phyloP scores from a whole-genome alignment of 2,888 invertebrate genomes.

The Drosophila formosana region DNA sequence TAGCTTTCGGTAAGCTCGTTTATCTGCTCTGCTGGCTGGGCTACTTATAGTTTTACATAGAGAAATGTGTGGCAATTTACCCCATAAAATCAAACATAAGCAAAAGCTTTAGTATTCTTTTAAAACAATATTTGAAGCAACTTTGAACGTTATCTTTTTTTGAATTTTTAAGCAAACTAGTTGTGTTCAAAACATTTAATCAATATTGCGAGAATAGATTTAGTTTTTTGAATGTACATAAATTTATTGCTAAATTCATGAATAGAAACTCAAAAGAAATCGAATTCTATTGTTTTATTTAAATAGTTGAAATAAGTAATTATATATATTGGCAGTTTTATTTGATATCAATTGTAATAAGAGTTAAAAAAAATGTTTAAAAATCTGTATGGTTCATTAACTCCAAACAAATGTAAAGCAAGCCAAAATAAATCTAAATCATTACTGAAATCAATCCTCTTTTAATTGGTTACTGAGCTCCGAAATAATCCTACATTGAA shows the following conservation, averaged over 20 bases:
- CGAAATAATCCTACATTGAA: constrained; percentile 20
- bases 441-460: constrained; percentile 16
- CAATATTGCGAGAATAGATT: too few relatives aligned
- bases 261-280: too few relatives aligned
- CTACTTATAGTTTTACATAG: constrained; percentile 19
- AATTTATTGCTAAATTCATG: too few relatives aligned
- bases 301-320: too few relatives aligned
- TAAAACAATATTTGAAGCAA: not conserved
- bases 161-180: not conserved
- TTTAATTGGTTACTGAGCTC: constrained; percentile 19
- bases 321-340: too few relatives aligned
- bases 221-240: too few relatives aligned
- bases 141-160: not conserved
- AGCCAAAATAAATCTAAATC: not conserved
- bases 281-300: too few relatives aligned
- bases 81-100: constrained; percentile 1
- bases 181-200: not conserved
- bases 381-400: too few relatives aligned
- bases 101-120: not conserved
- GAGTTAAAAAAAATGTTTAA: too few relatives aligned
- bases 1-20: constrained; percentile 33
- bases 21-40: constrained; percentile 24
- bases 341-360: too few relatives aligned
- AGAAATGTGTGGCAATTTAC: constrained; percentile 13
- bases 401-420: too few relatives aligned